Evolutionary conservation across 2,888 invertebrate species (phyloP), one percentile per base, ranked within the genome.

Genomic region (Ophraella communa): DNA sequence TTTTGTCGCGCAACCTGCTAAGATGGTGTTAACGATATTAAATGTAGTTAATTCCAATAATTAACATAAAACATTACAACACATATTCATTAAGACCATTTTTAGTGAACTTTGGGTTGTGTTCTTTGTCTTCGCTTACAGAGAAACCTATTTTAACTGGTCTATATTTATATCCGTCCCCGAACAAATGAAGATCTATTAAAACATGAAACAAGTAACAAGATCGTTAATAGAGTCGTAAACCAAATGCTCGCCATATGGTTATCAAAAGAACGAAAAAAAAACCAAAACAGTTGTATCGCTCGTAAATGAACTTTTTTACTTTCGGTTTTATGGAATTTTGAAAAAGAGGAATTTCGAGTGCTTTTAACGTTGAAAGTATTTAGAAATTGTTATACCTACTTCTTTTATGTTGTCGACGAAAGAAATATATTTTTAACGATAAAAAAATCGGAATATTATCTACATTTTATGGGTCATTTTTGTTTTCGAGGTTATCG

Each of bases 181-280:
- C 11, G 27, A 61, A 54, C 54, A 61, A 61, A 24, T 54, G 44
- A 45, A 44, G 24, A 57, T 42, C 52, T 45, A 52, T 54, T 47
- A 39, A 39, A 27, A 64, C 49, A 59, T 42, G n/a, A n/a, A n/a
- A 45, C 17, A 52, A 53, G 39, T 54, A 21, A 24, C 47, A 35
- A 44, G 44, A 53, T 62, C 62, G 47, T 65, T 65, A 65, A 60
- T 60, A 52, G 44, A 64, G 64, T 64, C 64, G 63, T 71, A 67
- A 71, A 71, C 65, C 67, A 66, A 70, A 71, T 65, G 68, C 61
- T 58, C 67, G 66, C 69, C 72, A 70, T 70, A 68, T 72, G 72
- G 63, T 64, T 64, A 68, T 66, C 65, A 58, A 66, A n/a, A n/a
- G n/a, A n/a, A n/a, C n/a, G n/a, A n/a, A n/a, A n/a, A n/a, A n/a